A percentile compares a stretch with the other conserved stretches of the same genome.
These are phyloP conservation scores for Uloborus diversus DNA, from an alignment of 1,140 invertebrate species.

Conservation along the genomic window DNA sequence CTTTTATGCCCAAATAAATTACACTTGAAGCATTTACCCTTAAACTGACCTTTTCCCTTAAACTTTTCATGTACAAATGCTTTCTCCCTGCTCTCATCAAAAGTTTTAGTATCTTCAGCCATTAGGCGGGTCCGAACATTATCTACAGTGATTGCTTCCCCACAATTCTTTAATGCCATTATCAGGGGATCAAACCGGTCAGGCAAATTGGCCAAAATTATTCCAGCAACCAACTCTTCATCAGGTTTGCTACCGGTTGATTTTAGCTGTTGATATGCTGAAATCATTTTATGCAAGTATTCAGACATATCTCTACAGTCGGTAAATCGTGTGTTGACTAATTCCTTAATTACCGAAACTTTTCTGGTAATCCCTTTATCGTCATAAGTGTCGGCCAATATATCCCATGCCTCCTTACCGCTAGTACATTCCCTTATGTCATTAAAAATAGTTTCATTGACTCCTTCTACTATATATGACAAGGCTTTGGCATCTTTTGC, in stretches of 20 bases:
- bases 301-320: conserved; percentile 13
- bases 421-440: conserved; percentile 13
- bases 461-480: conserved; percentile 17
- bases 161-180: conserved; percentile 26
- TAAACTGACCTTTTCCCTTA: not conserved
- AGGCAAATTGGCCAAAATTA: conserved; percentile 12
- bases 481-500: not conserved
- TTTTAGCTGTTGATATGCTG: conserved; percentile 21
- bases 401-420: not conserved
- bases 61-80: not conserved
- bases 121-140: not conserved
- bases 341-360: not conserved
- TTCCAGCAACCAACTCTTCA: conserved; percentile 5
- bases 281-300: not conserved
- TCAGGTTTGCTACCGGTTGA: not conserved
- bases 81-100: not conserved
- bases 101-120: not conserved
- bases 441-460: conserved; percentile 11
- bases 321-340: not conserved
- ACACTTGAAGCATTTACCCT: conserved; percentile 14
- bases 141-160: conserved; percentile 2
- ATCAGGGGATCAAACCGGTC: conserved; percentile 16
- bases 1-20: conserved; percentile 9
- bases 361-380: not conserved
- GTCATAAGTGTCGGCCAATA: not conserved